phyloP scores from a whole-genome alignment of 2,797 vertebrate species.

The Acanthurus lineatus region DNA sequence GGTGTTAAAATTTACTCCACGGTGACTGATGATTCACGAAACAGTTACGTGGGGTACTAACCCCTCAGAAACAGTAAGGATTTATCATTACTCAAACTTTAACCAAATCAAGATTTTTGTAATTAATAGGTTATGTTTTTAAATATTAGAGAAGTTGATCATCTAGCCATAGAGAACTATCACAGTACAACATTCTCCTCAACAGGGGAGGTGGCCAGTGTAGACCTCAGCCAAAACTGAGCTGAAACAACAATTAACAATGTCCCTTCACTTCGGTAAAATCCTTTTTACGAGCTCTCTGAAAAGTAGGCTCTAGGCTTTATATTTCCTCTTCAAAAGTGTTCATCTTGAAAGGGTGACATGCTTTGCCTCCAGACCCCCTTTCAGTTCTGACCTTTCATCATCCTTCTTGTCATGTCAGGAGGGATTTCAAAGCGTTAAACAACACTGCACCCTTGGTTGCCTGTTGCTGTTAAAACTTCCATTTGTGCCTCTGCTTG shows the following conservation, averaged over 20 bases:
- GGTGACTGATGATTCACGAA: conserved; percentile 59
- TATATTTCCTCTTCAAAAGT: conserved; percentile 51
- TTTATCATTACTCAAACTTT: conserved; percentile 37
- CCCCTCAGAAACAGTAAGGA: conserved; percentile 30
- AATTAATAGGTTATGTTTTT: conserved; percentile 32
- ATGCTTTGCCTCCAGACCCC: conserved; percentile 52
- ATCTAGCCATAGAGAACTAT: conserved; percentile 30
- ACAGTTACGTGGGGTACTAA: conserved; percentile 38
- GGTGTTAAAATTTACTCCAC: conserved; percentile 52
- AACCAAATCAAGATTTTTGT: conserved; percentile 36
- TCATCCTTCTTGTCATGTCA: conserved; percentile 54
- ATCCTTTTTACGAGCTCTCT: conserved; percentile 40
- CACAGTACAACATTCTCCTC: conserved; percentile 44
- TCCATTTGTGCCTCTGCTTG: conserved; percentile 63
- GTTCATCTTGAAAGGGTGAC: conserved; percentile 54
- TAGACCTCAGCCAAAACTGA: conserved; percentile 23
- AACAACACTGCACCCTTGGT: conserved; percentile 65
- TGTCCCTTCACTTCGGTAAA: conserved; percentile 39
- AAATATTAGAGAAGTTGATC: conserved; percentile 36
- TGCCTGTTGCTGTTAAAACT: conserved; percentile 67
- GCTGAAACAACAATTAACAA: conserved; percentile 34
- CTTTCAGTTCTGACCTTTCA: conserved; percentile 42
- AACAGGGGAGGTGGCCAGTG: conserved; percentile 7
- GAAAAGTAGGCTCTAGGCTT: conserved; percentile 31
- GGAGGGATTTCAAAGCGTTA: conserved; percentile 73